Evolutionary conservation across 2,888 invertebrate species (phyloP).

Genomic region (Xestoiulus laeticollis): DNA sequence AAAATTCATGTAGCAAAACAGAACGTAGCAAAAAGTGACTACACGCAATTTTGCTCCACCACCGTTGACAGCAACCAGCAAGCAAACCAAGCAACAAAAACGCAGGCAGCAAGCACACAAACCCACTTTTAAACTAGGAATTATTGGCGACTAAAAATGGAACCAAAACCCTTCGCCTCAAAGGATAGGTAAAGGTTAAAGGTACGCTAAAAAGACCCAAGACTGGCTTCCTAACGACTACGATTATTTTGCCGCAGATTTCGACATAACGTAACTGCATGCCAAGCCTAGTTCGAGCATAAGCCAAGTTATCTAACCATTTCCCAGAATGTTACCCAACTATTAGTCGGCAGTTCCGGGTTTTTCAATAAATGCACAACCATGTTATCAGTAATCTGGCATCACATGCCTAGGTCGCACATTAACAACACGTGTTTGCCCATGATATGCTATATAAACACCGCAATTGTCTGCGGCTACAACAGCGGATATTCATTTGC

Average conservation of each 20-base stretch:
- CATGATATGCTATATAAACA: not conserved
- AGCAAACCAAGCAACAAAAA: not conserved
- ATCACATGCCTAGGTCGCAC: not conserved
- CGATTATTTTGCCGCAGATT: not conserved
- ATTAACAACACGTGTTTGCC: not conserved
- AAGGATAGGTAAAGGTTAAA: too few species aligned
- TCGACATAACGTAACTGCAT: too few species aligned
- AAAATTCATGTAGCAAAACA: not conserved
- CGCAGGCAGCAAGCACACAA: not conserved
- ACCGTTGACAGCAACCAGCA: not conserved
- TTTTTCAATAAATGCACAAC: not conserved
- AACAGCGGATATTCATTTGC: too few species aligned
- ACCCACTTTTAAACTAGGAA: too few species aligned
- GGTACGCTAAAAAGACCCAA: not conserved
- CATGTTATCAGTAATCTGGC: not conserved
- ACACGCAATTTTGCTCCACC: not conserved
- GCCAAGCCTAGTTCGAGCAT: not conserved
- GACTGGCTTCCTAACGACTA: not conserved
- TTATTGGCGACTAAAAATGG: too few species aligned
- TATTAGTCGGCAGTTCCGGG: too few species aligned
- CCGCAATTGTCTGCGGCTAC: not conserved
- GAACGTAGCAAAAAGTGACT: not conserved
- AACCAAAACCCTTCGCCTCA: too few species aligned
- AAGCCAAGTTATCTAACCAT: not conserved
- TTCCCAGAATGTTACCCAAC: not conserved